Base-by-base conservation (phyloP, 2,113 vertebrate species). In the Entomyzon cyanotis region DNA sequence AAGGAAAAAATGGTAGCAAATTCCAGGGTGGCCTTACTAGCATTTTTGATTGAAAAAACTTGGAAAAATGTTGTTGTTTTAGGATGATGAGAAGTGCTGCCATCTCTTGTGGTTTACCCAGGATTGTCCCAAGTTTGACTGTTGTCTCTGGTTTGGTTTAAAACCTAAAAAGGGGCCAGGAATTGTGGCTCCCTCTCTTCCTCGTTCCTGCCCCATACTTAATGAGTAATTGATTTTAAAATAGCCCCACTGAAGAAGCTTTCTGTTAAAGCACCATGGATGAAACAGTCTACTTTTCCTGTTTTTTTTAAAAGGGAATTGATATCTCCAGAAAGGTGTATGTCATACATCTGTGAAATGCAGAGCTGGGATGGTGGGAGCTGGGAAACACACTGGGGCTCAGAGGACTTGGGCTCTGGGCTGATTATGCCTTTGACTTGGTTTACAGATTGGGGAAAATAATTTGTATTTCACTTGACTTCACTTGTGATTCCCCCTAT, bases 1-100 rank as follows among this genome's bases (percentile, higher is more conserved):
- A 94, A 84, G 92, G 92, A 91, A 93, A 88, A 96, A 95, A 93
- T 95, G 90, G 95, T 96, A 97, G 94, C 95, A 94, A 94, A 97
- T 96, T 97, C 96, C 94, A 97, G 90, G 94, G 95, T 96, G 90
- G 96, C 92, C 96, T 95, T 93, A 78, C 93, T 96, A 92, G 79
- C 75, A 81, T 94, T 91, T 94, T 90, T 96, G 90, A 96, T 94
- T 95, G 90, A 85, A 96, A 93, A 94, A 94, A 69, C 89, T 94
- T 94, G 96, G 94, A 94, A 94, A 95, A 94, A 88, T 63, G 24
- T 86, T 93, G 91, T 96, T 97, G 94, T 77, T 96, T 95, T 91
- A 97, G 82, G 87, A 95, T 49, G 93, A 95, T 74, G 84, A 95
- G 89, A 91, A 91, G 71, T 70, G 85, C 95, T 96, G 93, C 94